These are phyloP conservation scores for Drosophila barbarae DNA, from an alignment of 2,888 invertebrate species.

Conservation along the genomic window DNA sequence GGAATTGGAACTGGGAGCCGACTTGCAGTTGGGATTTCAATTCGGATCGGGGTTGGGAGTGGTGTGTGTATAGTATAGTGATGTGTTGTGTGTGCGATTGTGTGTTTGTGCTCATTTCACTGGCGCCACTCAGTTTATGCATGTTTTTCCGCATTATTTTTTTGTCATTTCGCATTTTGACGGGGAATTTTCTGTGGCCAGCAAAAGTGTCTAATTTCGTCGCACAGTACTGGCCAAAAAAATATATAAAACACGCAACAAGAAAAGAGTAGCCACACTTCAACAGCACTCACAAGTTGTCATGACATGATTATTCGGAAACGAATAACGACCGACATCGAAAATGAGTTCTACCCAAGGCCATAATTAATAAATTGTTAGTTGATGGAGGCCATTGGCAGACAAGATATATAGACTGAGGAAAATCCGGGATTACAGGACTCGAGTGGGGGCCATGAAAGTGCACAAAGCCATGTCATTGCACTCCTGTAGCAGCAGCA, in stretches of 20 bases:
- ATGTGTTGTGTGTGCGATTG: constrained; percentile 12
- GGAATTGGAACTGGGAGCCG: constrained; percentile 32
- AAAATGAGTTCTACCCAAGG: constrained; percentile 35
- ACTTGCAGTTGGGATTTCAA: constrained; percentile 2
- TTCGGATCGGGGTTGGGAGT: constrained; percentile 6
- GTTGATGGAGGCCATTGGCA: constrained; percentile 1
- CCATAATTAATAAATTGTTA: constrained; percentile 60
- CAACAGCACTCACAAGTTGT: constrained; percentile 33
- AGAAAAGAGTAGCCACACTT: constrained; percentile 12
- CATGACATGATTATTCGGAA: constrained; percentile 37
- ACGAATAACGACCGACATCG: constrained; percentile 14
- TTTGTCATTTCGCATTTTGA: constrained; percentile 67
- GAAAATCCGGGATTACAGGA: constrained; percentile 4
- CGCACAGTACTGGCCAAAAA: constrained; percentile 39
- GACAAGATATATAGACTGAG: neutral
- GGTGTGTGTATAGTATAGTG: neutral
- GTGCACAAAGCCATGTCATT: constrained; percentile 58
- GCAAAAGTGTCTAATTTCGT: constrained; percentile 74
- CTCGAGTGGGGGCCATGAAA: constrained; percentile 16
- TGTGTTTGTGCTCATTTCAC: constrained; percentile 60
- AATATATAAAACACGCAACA: constrained; percentile 24
- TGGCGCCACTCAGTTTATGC: constrained; percentile 62
- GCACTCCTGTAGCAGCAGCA: constrained; percentile 45
- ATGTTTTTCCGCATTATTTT: constrained; percentile 66
- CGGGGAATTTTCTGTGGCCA: constrained; percentile 44